These are phyloP conservation scores for Shinisaurus crocodilurus DNA, from an alignment of 2,113 vertebrate species.

Conservation along the genomic window DNA sequence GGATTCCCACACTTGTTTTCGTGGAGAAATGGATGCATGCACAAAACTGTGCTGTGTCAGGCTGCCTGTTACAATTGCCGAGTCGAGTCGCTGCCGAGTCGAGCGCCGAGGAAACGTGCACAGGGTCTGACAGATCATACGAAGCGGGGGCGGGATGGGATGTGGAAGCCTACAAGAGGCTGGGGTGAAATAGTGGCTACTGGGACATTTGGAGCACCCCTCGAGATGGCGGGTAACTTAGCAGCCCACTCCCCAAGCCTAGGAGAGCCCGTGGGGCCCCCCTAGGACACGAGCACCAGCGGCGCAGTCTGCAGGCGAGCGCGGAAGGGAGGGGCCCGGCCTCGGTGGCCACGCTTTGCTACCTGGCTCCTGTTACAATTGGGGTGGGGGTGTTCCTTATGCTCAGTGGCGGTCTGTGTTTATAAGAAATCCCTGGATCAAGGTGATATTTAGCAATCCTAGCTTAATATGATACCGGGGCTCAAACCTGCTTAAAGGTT, in stretches of 20 bases:
- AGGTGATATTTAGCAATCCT: too few relatives aligned
- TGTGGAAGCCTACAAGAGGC: too few relatives aligned
- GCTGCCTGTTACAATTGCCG: too few relatives aligned
- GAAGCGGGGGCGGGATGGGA: not conserved
- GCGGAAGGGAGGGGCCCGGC: not conserved
- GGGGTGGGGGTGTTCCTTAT: not conserved
- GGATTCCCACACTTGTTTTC: not conserved
- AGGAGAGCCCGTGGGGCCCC: not conserved
- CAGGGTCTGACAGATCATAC: not conserved
- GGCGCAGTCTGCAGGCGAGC: too few relatives aligned
- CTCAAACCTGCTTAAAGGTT: not conserved
- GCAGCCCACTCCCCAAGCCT: not conserved
- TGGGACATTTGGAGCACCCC: not conserved
- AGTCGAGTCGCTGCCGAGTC: not conserved
- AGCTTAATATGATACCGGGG: too few relatives aligned
- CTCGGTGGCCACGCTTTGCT: not conserved
- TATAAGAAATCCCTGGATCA: not conserved
- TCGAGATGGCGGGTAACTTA: not conserved
- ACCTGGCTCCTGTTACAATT: slow-evolving; percentile 77
- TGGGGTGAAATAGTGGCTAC: not conserved
- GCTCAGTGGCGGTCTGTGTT: not conserved
- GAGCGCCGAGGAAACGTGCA: not conserved
- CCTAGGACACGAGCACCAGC: too few relatives aligned
- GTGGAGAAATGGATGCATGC: not conserved
- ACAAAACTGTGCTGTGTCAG: not conserved